Base-by-base conservation (phyloP, 1,140 invertebrate species). In the Prorops nasuta region DNA sequence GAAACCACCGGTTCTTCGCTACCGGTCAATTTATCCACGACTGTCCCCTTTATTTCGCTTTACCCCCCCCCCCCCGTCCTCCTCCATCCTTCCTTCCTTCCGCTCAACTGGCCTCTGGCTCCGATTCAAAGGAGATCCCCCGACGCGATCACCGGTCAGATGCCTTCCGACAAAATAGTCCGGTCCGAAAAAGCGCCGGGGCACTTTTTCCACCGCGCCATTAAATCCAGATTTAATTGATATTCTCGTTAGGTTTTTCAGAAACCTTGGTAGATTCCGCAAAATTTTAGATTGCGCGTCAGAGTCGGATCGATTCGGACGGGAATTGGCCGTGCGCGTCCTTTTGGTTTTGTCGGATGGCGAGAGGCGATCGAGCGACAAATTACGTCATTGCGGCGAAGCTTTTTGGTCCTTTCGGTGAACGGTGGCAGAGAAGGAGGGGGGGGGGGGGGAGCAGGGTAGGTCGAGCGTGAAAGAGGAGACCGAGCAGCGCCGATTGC, bases 21-120 rank as follows among this genome's bases (percentile, higher is more conserved):
- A 60, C 57, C 44, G 58, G 59, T 62, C 59, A 62, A 62, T 62
- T 62, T 62, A 62, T 60, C 58, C 58, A 18, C 3, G 16, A 12
- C 19, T 21, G 45, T 49, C 52, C 18, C 41, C 53, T 49, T 55
- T 38, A 28, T n/a, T 6, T 35, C 15, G 34, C 34, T 35, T 35
- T 15, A 35, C 14, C 6, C 15, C 34, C 41, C 46, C 52, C 44
- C 42, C 41, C 43, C 31, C 34, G 37, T 45, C 39, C 37, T 14
- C 44, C 54, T 48, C 56, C 44, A 51, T 49, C 55, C 53, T 60
- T 65, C 54, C 49, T 40, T 39, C 44, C 36, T 48, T 49, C 44
- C 32, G 38, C 40, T 45, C 41, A 42, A 28, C 10, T 6, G 4
- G 10, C 24, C 4, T 10, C 10, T 10, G 24, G n/a, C n/a, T n/a